These are phyloP conservation scores for Temnothorax rugatulus DNA, from an alignment of 2,888 invertebrate genomes.

Conservation along the genomic window DNA sequence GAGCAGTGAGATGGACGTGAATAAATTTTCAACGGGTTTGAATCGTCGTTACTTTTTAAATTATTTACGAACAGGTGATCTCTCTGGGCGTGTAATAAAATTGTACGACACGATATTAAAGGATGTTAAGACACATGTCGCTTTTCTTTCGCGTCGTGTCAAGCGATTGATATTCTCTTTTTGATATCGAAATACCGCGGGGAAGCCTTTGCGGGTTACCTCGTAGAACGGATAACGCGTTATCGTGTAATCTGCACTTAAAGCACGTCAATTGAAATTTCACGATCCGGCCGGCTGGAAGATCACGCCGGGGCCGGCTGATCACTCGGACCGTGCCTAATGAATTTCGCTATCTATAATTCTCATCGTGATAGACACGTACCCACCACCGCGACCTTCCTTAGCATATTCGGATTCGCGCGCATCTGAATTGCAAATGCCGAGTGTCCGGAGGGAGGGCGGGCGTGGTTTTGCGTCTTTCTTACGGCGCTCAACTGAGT, in stretches of 20 bases:
- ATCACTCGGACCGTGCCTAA: conserved; percentile 43
- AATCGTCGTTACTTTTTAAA: conserved; percentile 14
- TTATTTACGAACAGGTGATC: not conserved
- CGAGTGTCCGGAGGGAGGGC: conserved; percentile 16
- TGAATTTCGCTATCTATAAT: conserved; percentile 53
- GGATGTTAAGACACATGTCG: conserved; percentile 10
- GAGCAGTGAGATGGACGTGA: not conserved
- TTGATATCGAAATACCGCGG: not conserved
- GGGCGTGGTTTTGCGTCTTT: not conserved
- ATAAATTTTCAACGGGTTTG: conserved; percentile 1
- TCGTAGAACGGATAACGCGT: not conserved
- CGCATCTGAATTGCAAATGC: conserved; percentile 59
- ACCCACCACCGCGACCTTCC: conserved; percentile 33
- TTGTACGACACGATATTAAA: not conserved
- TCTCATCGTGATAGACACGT: conserved; percentile 32
- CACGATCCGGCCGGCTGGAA: conserved; percentile 23
- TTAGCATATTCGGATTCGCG: conserved; percentile 50
- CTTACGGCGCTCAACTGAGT: conserved; percentile 29
- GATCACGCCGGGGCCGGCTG: conserved; percentile 24
- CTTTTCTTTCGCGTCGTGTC: not conserved
- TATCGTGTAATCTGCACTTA: conserved; percentile 40
- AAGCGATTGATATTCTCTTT: not conserved
- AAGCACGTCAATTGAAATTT: conserved; percentile 46
- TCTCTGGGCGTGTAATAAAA: conserved; percentile 4
- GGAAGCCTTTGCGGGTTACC: not conserved